phyloP scores from a whole-genome alignment of 1,140 invertebrate genomes.

The Anastrepha ludens region DNA sequence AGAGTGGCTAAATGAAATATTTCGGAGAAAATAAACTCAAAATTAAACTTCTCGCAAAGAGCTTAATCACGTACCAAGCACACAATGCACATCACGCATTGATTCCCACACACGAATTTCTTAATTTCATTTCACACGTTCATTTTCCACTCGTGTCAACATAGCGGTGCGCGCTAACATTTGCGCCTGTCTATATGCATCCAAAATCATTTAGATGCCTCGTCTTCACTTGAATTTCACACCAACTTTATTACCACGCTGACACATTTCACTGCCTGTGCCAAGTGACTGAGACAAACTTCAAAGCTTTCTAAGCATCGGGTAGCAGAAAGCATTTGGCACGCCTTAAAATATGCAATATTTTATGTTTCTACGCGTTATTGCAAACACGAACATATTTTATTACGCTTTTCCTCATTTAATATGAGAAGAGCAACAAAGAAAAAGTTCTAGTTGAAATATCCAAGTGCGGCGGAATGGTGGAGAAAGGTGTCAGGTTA shows the following conservation, averaged over 20 bases:
- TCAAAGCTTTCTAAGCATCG: not conserved
- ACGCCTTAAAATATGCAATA: conserved; percentile 35
- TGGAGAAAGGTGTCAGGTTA: not conserved
- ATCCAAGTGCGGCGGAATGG: not conserved
- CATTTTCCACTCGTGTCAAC: not conserved
- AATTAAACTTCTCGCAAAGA: not conserved
- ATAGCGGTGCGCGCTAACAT: not conserved
- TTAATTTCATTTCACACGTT: not conserved
- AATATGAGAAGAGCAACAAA: not conserved
- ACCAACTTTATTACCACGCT: conserved; percentile 25
- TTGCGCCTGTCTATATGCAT: not conserved
- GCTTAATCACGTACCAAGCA: not conserved
- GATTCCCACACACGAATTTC: not conserved
- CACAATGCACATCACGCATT: conserved; percentile 11
- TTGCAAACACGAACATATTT: conserved; percentile 17
- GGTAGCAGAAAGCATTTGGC: not conserved
- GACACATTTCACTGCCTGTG: not conserved
- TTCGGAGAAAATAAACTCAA: no score
- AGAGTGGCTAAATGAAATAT: no score
- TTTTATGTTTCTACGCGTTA: conserved; percentile 20
- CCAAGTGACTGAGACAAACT: not conserved
- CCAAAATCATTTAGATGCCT: not conserved
- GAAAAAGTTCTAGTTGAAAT: no score
- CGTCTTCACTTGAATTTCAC: conserved; percentile 7
- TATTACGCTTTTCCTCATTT: not conserved